Evolutionary conservation across 2,113 vertebrate genomes (phyloP).

Genomic region (Phoxinus phoxinus): DNA sequence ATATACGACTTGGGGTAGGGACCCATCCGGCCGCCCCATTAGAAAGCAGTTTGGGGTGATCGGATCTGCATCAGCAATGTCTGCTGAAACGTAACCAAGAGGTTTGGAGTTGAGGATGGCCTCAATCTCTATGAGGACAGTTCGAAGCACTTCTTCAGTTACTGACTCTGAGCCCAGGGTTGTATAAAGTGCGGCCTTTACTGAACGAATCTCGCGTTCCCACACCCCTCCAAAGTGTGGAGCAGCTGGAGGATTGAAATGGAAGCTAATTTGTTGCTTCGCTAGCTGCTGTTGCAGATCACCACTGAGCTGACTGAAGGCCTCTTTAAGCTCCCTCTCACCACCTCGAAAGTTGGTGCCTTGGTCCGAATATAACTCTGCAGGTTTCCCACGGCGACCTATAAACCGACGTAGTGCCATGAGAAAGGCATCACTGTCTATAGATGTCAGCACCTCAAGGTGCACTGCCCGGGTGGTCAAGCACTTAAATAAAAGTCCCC

Average conservation of each 20-base stretch:
- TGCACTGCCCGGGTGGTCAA: background rate
- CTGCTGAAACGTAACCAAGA: background rate
- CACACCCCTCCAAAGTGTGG: background rate
- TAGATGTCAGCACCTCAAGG: background rate
- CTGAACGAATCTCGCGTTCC: background rate
- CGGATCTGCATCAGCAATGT: background rate
- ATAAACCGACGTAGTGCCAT: background rate
- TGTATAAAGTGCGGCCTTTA: background rate
- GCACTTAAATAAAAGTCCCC: constrained; percentile 40
- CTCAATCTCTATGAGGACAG: constrained; percentile 37
- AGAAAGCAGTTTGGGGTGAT: constrained; percentile 4
- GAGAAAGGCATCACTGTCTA: constrained; percentile 5
- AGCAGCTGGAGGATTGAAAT: constrained; percentile 6
- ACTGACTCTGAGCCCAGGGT: background rate
- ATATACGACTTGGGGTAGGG: background rate
- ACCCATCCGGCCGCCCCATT: background rate
- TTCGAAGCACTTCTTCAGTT: constrained; percentile 18
- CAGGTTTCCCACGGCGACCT: background rate
- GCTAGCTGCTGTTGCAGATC: background rate
- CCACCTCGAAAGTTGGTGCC: background rate
- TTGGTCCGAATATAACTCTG: background rate
- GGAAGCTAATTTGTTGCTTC: constrained; percentile 7
- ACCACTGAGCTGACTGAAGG: background rate
- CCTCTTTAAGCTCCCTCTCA: background rate
- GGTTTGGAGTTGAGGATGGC: constrained; percentile 42